Conservation (phyloP, 2,888 invertebrate species). For the Chrysomela aeneicollis region DNA sequence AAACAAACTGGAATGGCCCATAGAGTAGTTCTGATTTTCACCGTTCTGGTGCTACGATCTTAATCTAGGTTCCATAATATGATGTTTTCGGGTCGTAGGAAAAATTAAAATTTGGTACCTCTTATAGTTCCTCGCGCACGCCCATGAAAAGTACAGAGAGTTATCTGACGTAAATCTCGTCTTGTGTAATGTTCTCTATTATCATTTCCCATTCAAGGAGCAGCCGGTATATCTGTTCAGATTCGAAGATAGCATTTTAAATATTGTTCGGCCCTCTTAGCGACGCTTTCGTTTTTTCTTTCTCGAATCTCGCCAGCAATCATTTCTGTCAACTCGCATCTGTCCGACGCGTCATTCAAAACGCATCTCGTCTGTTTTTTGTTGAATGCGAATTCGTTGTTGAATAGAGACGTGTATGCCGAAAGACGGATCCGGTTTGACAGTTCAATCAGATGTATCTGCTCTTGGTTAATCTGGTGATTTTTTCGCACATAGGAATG, state of each 20-base stretch:
- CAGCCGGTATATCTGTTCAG: conserved; percentile 44
- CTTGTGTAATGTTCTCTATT: conserved; percentile 49
- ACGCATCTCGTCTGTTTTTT: conserved; percentile 28
- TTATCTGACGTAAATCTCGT: conserved; percentile 38
- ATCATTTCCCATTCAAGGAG: conserved; percentile 47
- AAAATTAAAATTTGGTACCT: too few relatives aligned
- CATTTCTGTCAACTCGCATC: conserved; percentile 30
- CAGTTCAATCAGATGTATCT: not conserved
- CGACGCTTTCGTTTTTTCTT: conserved; percentile 38
- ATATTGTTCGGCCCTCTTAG: conserved; percentile 47
- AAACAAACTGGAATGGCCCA: too few relatives aligned
- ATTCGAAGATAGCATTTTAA: conserved; percentile 48
- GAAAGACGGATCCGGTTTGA: not conserved
- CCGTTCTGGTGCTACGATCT: too few relatives aligned
- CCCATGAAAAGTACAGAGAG: conserved; percentile 2
- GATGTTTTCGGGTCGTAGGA: too few relatives aligned
- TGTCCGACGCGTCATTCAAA: conserved; percentile 20
- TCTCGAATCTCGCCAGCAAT: conserved; percentile 45
- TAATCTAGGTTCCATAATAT: too few relatives aligned
- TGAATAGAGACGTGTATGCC: not conserved
- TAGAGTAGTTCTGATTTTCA: too few relatives aligned
- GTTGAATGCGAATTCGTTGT: conserved; percentile 36
- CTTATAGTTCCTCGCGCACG: not conserved
- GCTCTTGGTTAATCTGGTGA: too few relatives aligned
- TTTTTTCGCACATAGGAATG: too few relatives aligned